phyloP scores from a whole-genome alignment of 2,888 invertebrate species.

The Tenthredo mesomela region DNA sequence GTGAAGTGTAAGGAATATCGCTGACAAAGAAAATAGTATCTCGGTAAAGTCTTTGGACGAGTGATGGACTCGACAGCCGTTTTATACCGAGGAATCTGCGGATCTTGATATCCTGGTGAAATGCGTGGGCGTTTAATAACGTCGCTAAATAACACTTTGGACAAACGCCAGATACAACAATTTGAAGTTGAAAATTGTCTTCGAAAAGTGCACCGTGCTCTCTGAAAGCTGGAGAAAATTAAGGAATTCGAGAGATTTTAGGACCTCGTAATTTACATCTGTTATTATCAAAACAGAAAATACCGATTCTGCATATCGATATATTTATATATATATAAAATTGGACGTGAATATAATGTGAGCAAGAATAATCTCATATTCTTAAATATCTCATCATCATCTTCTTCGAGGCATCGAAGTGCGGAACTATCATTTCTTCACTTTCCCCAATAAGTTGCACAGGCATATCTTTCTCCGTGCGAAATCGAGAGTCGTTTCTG shows the following conservation, averaged over 20 bases:
- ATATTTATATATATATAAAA: not conserved
- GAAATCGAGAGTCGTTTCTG: conserved; percentile 32
- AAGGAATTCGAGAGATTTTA: not conserved
- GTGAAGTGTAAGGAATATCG: not conserved
- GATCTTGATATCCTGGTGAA: not conserved
- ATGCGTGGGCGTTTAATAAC: conserved; percentile 2
- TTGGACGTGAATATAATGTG: not conserved
- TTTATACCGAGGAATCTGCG: not conserved
- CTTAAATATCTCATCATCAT: not conserved
- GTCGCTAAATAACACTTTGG: not conserved
- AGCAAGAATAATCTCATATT: not conserved
- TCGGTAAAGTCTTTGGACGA: not conserved
- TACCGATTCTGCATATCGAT: not conserved
- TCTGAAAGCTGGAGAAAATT: not conserved
- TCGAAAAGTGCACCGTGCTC: not conserved
- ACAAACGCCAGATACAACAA: conserved; percentile 12
- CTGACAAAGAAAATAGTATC: not conserved
- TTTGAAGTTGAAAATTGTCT: not conserved
- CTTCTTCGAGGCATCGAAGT: not conserved
- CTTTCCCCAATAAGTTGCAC: conserved; percentile 8
- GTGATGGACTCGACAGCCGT: not conserved
- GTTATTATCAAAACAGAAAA: not conserved
- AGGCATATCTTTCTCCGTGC: conserved; percentile 6
- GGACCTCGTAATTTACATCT: not conserved
- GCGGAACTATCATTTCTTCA: not conserved